Evolutionary conservation across 2,113 vertebrate species (phyloP), one percentile per base, ranked within the genome.

Genomic region (Channa maculata): DNA sequence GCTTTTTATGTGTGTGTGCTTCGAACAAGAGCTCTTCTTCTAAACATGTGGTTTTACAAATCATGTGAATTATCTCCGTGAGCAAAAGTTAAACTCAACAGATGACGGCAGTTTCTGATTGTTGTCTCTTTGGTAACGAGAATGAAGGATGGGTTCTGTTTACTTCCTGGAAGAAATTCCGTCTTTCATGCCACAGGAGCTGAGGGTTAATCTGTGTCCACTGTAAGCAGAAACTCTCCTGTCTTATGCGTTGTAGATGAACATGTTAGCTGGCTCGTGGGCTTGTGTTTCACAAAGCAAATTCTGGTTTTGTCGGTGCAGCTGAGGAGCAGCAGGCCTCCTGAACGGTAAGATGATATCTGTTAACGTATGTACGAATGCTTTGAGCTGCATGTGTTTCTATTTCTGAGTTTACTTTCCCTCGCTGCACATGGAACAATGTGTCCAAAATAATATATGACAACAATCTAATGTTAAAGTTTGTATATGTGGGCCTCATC

Each of bases 281-380:
- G 37, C 66, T 81, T 49, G 49, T 13, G 33, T 75, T 77, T 81
- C 78, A 71, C 74, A 67, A 14, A 75, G 65, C 61, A 61, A 24
- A 45, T 37, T 57, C 38, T 58, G 7, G 10, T 69, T 2, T 9
- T 44, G 65, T 78, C 57, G 5, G 65, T 59, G 44, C 46, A 6
- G 63, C 48, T 1, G 64, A 59, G 82, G 37, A 65, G 53, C 61
- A 13, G 75, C 59, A 57, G 76, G 71, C 63, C 78, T 79, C 77
- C 46, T 51, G 24, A 7, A 33, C 3, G 52, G 79, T 85, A 90
- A 91, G 61, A 37, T 1, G 85, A 88, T 79, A 57, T 50, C 52
- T 60, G 70, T 4, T 80, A 10, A 84, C 80, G 70, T 74, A 34
- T 72, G 80, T 10, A 15, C 61, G n/a, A 58, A 68, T 77, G 75